phyloP scores from a whole-genome alignment of 2,797 vertebrate genomes.

The Hemitrygon akajei region DNA sequence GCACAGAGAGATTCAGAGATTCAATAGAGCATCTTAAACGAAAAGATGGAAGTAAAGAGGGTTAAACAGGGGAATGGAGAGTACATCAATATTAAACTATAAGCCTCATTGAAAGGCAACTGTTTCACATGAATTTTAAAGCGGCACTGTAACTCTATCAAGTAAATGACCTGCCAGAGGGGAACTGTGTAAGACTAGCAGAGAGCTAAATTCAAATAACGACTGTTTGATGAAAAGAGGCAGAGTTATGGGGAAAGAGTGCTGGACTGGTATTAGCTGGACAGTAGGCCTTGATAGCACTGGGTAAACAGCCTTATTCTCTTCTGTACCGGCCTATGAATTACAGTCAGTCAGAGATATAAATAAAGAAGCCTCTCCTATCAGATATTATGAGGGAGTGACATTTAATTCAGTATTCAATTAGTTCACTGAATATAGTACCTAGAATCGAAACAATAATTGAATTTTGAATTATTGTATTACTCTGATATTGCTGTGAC shows the following conservation, averaged over 20 bases:
- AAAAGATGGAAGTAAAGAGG: background rate
- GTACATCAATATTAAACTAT: background rate
- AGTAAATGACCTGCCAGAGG: background rate
- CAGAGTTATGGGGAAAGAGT: background rate
- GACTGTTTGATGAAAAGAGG: background rate
- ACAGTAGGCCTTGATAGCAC: background rate
- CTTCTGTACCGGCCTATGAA: background rate
- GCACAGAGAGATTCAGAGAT: too few species aligned
- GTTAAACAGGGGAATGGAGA: background rate
- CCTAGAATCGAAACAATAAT: background rate
- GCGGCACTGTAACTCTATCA: background rate
- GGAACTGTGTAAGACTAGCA: background rate
- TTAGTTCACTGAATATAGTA: background rate
- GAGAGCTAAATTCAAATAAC: background rate
- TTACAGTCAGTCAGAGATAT: background rate
- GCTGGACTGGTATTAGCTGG: background rate
- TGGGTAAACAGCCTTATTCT: background rate
- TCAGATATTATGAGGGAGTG: background rate
- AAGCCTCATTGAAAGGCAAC: background rate
- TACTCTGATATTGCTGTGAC: background rate
- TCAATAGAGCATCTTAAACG: too few species aligned
- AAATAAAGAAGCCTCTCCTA: background rate
- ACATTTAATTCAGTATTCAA: background rate
- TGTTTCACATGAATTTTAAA: background rate
- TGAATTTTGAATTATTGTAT: constrained; percentile 34